These are phyloP conservation scores for Pangasius djambal DNA, from an alignment of 2,797 vertebrate genomes.

Conservation along the genomic window DNA sequence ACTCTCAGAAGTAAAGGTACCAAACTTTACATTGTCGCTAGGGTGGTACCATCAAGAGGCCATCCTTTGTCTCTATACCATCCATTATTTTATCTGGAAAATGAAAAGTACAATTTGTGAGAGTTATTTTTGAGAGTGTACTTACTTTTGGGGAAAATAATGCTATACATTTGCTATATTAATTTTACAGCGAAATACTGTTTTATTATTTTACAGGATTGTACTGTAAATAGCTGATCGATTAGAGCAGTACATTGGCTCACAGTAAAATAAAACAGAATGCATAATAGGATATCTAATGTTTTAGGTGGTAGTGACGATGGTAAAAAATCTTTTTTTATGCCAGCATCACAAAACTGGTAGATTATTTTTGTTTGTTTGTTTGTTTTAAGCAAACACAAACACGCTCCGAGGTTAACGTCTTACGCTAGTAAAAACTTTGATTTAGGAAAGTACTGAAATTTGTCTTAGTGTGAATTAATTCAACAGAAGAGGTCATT, in stretches of 20 bases:
- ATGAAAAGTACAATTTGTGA: background rate
- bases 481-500: background rate
- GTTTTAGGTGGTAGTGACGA: background rate
- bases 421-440: background rate
- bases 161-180: background rate
- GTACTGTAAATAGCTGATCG: background rate
- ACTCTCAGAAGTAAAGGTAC: background rate
- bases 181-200: background rate
- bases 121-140: background rate
- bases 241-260: background rate
- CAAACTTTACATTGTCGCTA: background rate
- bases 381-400: background rate
- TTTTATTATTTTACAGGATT: background rate
- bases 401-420: background rate
- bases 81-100: background rate
- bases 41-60: background rate
- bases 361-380: background rate
- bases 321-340: background rate
- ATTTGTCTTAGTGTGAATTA: background rate
- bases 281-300: background rate
- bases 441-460: background rate
- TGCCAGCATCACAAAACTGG: background rate
- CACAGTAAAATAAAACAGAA: background rate
- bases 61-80: background rate
- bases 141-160: background rate